Evolutionary conservation across 2,113 vertebrate genomes (phyloP).

Genomic region (Anhinga anhinga): DNA sequence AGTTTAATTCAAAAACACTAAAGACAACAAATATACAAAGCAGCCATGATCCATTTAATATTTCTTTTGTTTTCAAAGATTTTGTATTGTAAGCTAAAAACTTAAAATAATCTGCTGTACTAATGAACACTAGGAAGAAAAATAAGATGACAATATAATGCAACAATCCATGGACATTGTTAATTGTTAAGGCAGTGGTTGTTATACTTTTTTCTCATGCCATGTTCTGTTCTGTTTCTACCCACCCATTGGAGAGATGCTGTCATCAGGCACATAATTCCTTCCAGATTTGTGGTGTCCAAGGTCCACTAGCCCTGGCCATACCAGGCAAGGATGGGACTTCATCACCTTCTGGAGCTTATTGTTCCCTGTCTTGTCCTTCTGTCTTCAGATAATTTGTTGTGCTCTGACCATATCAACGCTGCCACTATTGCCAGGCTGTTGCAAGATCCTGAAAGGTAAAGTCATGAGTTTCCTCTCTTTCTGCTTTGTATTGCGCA

Average conservation of each 20-base stretch:
- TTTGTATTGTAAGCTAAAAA: neutral
- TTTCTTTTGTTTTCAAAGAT: neutral
- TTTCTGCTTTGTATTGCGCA: neutral
- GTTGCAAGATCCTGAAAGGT: neutral
- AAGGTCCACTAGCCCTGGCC: neutral
- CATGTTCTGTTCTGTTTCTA: neutral
- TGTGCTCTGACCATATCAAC: fast-evolving
- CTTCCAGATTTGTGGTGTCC: neutral
- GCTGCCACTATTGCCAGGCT: neutral
- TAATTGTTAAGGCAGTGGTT: neutral
- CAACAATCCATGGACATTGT: neutral
- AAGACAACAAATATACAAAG: neutral
- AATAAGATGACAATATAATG: neutral
- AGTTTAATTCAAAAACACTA: neutral
- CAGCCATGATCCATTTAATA: neutral
- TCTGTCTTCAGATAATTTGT: neutral
- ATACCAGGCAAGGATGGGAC: neutral
- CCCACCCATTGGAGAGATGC: neutral
- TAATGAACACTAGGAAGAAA: neutral
- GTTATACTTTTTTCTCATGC: neutral
- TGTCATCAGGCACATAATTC: neutral
- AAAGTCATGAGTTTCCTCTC: neutral
- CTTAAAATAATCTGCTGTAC: neutral
- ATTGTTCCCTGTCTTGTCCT: neutral
- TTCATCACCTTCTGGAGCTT: neutral